Percentiles rank a stretch among this genome's conserved stretches.
Conservation (phyloP, 2,888 invertebrate genomes). For the Hirudinaria manillensis region DNA sequence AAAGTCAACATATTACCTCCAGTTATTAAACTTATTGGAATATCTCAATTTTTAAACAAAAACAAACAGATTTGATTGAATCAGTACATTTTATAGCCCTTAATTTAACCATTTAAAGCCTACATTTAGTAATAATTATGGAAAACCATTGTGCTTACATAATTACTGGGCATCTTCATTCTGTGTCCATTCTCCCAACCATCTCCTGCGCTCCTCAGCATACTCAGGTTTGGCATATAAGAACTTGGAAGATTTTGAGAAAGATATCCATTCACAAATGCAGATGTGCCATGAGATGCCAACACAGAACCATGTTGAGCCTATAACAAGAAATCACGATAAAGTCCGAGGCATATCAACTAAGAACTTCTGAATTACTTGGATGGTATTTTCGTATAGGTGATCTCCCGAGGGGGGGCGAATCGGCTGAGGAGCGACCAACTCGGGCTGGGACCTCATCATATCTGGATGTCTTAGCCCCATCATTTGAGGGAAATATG, state of each 20-base stretch:
- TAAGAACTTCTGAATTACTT: constrained; percentile 6
- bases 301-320: constrained; percentile 15
- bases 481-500: constrained; percentile 4
- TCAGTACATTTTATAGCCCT: not conserved
- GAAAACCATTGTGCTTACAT: not conserved
- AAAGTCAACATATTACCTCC: no score
- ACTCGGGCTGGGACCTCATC: constrained; percentile 10
- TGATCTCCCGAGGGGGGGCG: constrained; percentile 3
- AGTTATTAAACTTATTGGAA: no score
- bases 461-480: not conserved
- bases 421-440: not conserved
- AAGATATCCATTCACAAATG: constrained; percentile 30
- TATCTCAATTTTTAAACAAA: not conserved
- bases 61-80: not conserved
- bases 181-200: constrained; percentile 24
- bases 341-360: not conserved
- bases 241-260: constrained; percentile 17
- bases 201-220: constrained; percentile 27
- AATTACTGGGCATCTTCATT: constrained; percentile 14
- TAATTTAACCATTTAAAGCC: not conserved
- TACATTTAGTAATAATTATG: not conserved
- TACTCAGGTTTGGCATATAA: constrained; percentile 13
- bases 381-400: constrained; percentile 27
- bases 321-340: constrained; percentile 1
- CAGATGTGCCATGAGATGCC: constrained; percentile 10